Evolutionary conservation across 2,888 invertebrate genomes (phyloP).

Genomic region (Aromia moschata): DNA sequence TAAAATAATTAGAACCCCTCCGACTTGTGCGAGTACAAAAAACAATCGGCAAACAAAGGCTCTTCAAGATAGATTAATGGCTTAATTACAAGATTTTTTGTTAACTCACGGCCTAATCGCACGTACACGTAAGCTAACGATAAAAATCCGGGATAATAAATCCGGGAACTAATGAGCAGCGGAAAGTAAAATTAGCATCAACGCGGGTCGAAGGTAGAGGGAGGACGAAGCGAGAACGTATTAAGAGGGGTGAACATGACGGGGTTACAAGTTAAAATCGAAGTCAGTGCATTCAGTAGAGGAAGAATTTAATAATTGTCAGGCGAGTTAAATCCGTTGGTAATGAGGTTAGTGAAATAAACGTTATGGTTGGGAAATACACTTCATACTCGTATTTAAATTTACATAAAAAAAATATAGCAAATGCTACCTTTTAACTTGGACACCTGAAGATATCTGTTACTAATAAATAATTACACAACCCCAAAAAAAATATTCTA

Average conservation of each 20-base stretch:
- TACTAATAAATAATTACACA: too few species aligned
- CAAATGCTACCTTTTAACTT: too few species aligned
- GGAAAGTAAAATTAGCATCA: conserved; percentile 38
- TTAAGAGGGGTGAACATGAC: conserved; percentile 28
- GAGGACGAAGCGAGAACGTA: conserved; percentile 17
- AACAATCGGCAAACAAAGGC: not conserved
- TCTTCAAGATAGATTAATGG: conserved; percentile 18
- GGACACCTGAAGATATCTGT: too few species aligned
- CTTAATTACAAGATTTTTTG: conserved; percentile 21
- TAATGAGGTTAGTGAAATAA: conserved; percentile 36
- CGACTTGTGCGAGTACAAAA: not conserved
- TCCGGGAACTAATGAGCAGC: conserved; percentile 34
- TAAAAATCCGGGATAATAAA: conserved; percentile 36
- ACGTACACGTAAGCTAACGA: conserved; percentile 34
- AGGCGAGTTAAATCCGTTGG: conserved; percentile 38
- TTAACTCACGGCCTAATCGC: not conserved
- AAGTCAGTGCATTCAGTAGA: conserved; percentile 34
- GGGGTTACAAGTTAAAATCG: conserved; percentile 38
- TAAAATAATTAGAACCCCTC: not conserved
- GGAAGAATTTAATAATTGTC: conserved; percentile 36
- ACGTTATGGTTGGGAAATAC: too few species aligned
- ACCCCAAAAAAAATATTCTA: too few species aligned
- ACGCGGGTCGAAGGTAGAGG: conserved; percentile 6
- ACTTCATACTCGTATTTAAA: too few species aligned
- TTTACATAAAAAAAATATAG: too few species aligned